Evolutionary conservation across 2,888 invertebrate genomes (phyloP).

Genomic region (Arctia plantaginis): DNA sequence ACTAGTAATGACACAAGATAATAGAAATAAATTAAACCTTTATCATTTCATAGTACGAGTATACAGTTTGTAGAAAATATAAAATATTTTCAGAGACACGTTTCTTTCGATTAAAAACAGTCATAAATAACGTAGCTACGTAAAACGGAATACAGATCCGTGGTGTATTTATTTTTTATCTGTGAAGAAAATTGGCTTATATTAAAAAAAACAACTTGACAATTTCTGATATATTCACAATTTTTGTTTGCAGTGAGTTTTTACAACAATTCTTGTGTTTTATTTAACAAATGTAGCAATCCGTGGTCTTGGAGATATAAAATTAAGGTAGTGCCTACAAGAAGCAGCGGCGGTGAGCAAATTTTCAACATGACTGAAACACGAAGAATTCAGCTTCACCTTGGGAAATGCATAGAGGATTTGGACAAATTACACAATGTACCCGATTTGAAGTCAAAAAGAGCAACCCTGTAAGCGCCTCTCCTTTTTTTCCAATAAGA

Average conservation of each 20-base stretch:
- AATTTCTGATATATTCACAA: slow-evolving; percentile 70
- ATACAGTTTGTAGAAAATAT: neutral
- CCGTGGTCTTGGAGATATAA: slow-evolving; percentile 58
- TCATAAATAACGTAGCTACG: neutral
- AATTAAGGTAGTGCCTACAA: slow-evolving; percentile 53
- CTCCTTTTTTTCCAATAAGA: neutral
- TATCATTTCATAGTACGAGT: neutral
- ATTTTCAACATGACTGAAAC: slow-evolving; percentile 81
- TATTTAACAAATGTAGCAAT: slow-evolving; percentile 77
- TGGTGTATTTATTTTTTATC: slow-evolving; percentile 30
- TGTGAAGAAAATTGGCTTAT: slow-evolving; percentile 52
- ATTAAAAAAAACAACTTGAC: slow-evolving; percentile 67
- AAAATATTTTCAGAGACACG: neutral
- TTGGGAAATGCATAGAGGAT: slow-evolving; percentile 86
- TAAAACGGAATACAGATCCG: slow-evolving; percentile 14
- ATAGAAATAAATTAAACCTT: neutral
- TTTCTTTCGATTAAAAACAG: neutral
- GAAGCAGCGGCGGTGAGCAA: slow-evolving; percentile 45
- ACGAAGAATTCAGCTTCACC: slow-evolving; percentile 82
- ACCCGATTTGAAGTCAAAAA: slow-evolving; percentile 81
- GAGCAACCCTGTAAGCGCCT: slow-evolving; percentile 83
- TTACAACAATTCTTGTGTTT: slow-evolving; percentile 66
- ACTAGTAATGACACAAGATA: neutral
- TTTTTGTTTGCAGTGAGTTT: slow-evolving; percentile 77
- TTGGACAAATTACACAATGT: slow-evolving; percentile 83